Evolutionary conservation across 2,888 invertebrate species (phyloP).

Genomic region (Drosophila colorata): DNA sequence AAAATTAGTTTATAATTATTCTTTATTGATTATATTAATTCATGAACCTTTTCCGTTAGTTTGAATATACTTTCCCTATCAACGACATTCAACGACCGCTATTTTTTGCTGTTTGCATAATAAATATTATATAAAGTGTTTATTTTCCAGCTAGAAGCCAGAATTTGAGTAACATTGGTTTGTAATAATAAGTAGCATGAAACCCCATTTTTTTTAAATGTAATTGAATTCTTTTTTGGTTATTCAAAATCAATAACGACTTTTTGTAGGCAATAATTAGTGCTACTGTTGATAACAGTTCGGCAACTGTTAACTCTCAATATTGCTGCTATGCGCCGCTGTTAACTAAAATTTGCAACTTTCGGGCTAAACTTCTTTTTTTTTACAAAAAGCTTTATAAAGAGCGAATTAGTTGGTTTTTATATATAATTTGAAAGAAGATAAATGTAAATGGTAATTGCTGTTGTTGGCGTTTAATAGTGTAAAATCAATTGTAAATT

Average conservation of each 20-base stretch:
- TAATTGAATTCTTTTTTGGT: too few species aligned
- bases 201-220: neutral
- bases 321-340: neutral
- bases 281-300: neutral
- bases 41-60: neutral
- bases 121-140: too few species aligned
- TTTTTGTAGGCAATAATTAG: neutral
- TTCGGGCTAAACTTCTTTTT: neutral
- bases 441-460: neutral
- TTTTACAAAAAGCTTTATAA: neutral
- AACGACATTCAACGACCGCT: too few species aligned
- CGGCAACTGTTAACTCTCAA: neutral
- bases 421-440: neutral
- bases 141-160: too few species aligned
- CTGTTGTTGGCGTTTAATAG: neutral
- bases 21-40: neutral
- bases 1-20: neutral
- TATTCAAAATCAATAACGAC: neutral
- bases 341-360: conserved; percentile 14
- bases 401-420: neutral
- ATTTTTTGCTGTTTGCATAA: too few species aligned
- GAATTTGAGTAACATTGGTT: too few species aligned
- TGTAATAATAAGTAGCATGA: too few species aligned
- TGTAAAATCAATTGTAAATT: neutral
- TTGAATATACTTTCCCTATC: neutral